Base-by-base conservation (phyloP, 2,113 vertebrate genomes). In the Indicator maculatus region DNA sequence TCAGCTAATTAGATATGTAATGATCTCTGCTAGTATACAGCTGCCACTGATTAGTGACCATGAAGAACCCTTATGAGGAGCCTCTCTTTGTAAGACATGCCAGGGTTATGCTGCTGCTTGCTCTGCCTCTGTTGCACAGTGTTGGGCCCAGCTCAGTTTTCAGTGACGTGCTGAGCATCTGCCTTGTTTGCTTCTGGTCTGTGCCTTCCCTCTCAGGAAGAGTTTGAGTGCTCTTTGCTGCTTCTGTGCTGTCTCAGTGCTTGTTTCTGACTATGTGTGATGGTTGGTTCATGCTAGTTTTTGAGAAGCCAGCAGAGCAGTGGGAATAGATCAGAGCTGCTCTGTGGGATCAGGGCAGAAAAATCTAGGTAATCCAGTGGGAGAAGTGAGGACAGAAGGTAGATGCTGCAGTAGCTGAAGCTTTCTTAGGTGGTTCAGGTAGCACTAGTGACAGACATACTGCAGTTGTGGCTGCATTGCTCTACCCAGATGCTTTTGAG, bases 1-100 rank as follows among this genome's bases (percentile, higher is more conserved):
- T 36, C 44, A 77, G 44, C 53, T 78, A 75, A 91, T 86, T 63
- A 71, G 26, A 50, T 89, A 59, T 84, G 47, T 55, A 66, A n/a
- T 33, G 41, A 90, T 52, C 13, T 78, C 26, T n/a, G 89, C 28
- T 56, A 58, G 31, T 59, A 31, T 12, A 47, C 30, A 80, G 41
- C 31, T 74, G 15, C 16, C 16, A 20, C 41, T 52, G 39, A 7
- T 58, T 77, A 53, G 18, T 63, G 56, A n/a, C 18, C 38, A 20
- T 9, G 53, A 74, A 85, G 47, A 27, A 28, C 23, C 52, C 50
- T 61, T 23, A 50, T 7, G 16, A 82, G 64, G 4, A 69, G 17
- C 6, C 27, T 76, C 6, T 65, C 36, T 65, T 27, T 47, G 1
- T 38, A n/a, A 73, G 19, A 27, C 38, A 38, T 8, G 11, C 15